Evolutionary conservation across 2,888 invertebrate species (phyloP), one percentile per base, ranked within the genome.

Genomic region (Portevinia maculata): DNA sequence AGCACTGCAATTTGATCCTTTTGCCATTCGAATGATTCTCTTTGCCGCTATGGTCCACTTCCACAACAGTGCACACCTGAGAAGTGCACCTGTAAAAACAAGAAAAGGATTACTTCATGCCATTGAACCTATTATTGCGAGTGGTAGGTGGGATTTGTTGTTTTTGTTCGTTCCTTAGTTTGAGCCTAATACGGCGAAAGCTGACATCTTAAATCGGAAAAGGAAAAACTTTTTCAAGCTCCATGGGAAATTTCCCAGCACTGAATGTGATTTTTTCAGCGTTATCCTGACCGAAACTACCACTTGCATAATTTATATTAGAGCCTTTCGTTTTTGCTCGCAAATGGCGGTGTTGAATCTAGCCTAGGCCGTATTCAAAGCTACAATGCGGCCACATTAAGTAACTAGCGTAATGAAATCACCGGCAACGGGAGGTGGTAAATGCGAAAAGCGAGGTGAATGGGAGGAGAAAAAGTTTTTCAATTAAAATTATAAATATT

Each of bases 401-500:
- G 57, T 55, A 76, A 76, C 59, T 70, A 46, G 62, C 67, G 67
- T 44, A 81, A 64, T 81, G 62, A 60, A 75, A 81, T 62, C 57
- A 41, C 30, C 37, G 50, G 21, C 32, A 39, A 53, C 39, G 21
- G 13, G 60, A 57, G 24, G n/a, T 15, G 44, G 52, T 3, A 46
- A 60, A 48, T 17, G 39, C 37, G 21, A 64, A 44, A 46, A 24
- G 7, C 41, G 24, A 24, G 24, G 24, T 24, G 24, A 24, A 24
- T 24, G 53, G 34, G 44, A 34, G 52, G 39, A 30, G 46, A 8
- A 67, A 78, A 83, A 83, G 41, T 83, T 83, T 83, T 83, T 78
- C 83, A 83, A 83, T 83, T 83, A 83, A 83, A 83, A 83, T 83
- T 83, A 83, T 83, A 83, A 83, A 83, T 83, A 83, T 83, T 83